A percentile compares a stretch with the other conserved stretches of the same genome.
phyloP scores from a whole-genome alignment of 2,113 vertebrate species.

The Sebastes schlegelii region DNA sequence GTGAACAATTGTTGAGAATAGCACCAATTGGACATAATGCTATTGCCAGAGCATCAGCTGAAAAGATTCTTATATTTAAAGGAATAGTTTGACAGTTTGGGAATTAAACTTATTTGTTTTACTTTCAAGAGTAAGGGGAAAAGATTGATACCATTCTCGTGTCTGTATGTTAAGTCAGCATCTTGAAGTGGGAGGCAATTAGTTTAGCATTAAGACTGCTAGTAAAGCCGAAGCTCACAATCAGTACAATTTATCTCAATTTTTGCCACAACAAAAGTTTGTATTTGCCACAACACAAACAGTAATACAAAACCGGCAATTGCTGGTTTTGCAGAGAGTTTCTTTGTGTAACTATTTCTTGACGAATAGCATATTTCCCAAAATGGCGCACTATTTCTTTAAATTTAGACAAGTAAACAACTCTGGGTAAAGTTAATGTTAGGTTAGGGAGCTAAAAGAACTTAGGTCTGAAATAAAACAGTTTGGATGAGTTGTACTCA shows the following conservation, averaged over 20 bases:
- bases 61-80: not conserved
- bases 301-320: not conserved
- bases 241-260: not conserved
- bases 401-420: not conserved
- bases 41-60: not conserved
- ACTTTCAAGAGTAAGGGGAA: not conserved
- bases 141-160: too few species aligned
- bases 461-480: not conserved
- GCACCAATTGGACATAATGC: not conserved
- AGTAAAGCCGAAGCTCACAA: not conserved
- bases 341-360: not conserved
- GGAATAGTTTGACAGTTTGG: slow-evolving; percentile 4
- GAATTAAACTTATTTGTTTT: not conserved
- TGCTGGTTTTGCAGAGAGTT: not conserved
- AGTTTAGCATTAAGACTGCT: not conserved
- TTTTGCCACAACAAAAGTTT: not conserved
- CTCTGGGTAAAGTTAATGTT: not conserved
- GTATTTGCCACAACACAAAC: not conserved
- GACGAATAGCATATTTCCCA: not conserved
- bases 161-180: not conserved
- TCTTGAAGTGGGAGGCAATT: not conserved
- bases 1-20: slow-evolving; percentile 1
- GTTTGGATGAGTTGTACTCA: not conserved
- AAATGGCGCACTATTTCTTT: not conserved
- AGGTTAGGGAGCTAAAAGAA: not conserved